phyloP scores from a whole-genome alignment of 2,797 vertebrate species.

The Stomatorhinus walkeri region DNA sequence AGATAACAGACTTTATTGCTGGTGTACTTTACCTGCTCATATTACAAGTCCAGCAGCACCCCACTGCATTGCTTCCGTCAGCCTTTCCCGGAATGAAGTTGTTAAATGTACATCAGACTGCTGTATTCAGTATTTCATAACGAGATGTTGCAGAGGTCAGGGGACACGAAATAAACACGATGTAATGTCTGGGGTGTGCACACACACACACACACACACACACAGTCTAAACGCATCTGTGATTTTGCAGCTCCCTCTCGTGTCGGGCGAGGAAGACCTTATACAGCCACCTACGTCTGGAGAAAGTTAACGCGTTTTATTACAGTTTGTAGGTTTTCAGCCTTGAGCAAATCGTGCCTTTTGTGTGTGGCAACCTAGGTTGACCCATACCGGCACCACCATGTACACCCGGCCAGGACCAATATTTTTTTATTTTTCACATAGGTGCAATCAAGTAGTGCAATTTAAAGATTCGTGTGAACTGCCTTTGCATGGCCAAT shows the following conservation, averaged over 20 bases:
- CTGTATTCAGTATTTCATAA: neutral
- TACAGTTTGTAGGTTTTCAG: neutral
- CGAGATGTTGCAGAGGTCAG: neutral
- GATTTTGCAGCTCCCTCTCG: neutral
- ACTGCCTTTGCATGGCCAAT: neutral
- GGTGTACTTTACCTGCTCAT: neutral
- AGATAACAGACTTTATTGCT: neutral
- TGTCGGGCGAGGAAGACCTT: neutral
- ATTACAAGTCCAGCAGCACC: neutral
- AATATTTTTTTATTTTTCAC: neutral
- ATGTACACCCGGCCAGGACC: neutral
- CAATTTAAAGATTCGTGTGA: neutral
- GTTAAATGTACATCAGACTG: neutral
- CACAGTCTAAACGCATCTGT: neutral
- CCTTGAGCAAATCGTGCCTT: neutral
- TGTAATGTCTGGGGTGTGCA: neutral
- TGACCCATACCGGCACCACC: neutral
- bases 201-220: no score
- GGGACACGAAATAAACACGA: neutral
- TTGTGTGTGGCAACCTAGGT: neutral
- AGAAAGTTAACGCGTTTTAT: neutral
- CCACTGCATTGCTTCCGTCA: neutral
- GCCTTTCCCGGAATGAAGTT: neutral
- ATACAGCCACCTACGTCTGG: neutral
- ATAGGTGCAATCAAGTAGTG: neutral